phyloP scores from a whole-genome alignment of 2,797 vertebrate genomes.

The Lithobates pipiens region DNA sequence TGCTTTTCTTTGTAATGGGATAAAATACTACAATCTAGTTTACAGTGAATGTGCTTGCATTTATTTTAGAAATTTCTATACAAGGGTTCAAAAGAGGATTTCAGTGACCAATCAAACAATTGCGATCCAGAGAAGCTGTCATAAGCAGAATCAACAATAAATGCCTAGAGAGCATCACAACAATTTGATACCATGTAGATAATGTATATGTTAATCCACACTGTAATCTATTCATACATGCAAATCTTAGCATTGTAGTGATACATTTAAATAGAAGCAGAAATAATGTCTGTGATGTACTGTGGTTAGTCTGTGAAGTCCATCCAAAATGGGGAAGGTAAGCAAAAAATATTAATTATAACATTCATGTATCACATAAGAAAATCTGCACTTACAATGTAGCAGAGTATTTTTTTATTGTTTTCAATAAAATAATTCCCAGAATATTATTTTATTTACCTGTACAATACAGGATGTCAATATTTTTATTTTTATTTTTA shows the following conservation, averaged over 20 bases:
- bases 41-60: conserved; percentile 17
- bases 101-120: conserved; percentile 1
- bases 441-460: too few species aligned
- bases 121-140: conserved; percentile 3
- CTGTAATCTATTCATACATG: conserved; percentile 19
- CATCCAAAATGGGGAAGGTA: conserved; percentile 48
- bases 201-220: conserved; percentile 3
- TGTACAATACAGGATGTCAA: too few species aligned
- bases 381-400: too few species aligned
- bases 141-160: conserved; percentile 16
- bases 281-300: neutral
- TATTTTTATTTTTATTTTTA: too few species aligned
- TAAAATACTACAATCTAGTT: conserved; percentile 24
- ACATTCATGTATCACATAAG: neutral
- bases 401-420: too few species aligned
- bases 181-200: neutral
- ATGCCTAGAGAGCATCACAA: neutral
- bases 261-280: conserved; percentile 26
- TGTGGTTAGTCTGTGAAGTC: conserved; percentile 6
- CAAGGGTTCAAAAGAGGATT: conserved; percentile 10
- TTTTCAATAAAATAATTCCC: too few species aligned
- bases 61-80: conserved; percentile 28
- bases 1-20: conserved; percentile 2
- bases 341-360: neutral
- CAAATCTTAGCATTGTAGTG: conserved; percentile 7